Evolutionary conservation across 1,140 invertebrate genomes (phyloP).

Genomic region (Bombus vancouverensis): DNA sequence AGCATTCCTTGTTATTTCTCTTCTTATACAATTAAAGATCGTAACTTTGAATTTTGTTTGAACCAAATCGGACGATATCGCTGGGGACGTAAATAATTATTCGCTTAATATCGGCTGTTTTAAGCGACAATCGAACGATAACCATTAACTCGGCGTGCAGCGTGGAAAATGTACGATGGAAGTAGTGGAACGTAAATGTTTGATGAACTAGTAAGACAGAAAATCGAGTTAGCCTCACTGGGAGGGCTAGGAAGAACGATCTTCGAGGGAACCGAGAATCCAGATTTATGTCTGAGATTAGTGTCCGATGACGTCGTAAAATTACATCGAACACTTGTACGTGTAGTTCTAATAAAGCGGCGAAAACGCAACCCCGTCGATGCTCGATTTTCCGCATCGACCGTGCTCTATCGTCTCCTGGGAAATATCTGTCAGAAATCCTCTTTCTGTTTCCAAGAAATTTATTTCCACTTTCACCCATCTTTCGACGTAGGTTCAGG

Average conservation of each 20-base stretch:
- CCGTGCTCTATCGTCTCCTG: constrained; percentile 32
- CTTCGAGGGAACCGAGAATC: constrained; percentile 45
- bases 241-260: constrained; percentile 35
- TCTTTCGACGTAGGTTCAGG: too few relatives aligned
- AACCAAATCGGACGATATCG: neutral
- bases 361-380: constrained; percentile 40
- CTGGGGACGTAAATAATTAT: constrained; percentile 9
- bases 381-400: constrained; percentile 41
- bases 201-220: constrained; percentile 54
- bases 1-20: too few relatives aligned
- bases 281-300: constrained; percentile 62
- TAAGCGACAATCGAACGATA: constrained; percentile 8
- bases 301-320: constrained; percentile 62
- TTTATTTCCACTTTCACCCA: constrained; percentile 50
- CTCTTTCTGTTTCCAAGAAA: constrained; percentile 59
- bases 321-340: constrained; percentile 57
- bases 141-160: neutral
- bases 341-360: constrained; percentile 63
- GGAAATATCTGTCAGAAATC: constrained; percentile 63
- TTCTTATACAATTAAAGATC: neutral
- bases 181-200: constrained; percentile 46
- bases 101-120: neutral
- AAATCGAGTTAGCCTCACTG: constrained; percentile 52
- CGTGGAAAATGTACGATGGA: constrained; percentile 14
- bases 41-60: neutral